phyloP scores from a whole-genome alignment of 2,113 vertebrate species.

The Atherinomorus stipes region DNA sequence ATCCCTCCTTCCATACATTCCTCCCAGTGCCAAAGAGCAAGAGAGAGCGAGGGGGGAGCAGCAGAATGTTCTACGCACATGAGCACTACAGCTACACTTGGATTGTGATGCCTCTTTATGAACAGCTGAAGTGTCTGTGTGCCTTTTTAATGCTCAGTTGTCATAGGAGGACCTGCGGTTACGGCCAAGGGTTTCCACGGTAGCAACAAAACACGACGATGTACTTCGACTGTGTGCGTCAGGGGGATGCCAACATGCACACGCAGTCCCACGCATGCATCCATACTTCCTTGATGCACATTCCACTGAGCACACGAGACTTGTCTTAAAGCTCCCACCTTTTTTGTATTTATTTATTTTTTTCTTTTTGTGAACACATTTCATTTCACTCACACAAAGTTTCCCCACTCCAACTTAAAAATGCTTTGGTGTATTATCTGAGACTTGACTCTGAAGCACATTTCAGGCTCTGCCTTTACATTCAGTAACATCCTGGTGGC shows the following conservation, averaged over 20 bases:
- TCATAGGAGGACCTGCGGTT: slow-evolving; percentile 50
- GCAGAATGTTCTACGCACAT: slow-evolving; percentile 59
- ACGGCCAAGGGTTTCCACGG: slow-evolving; percentile 40
- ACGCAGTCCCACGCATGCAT: slow-evolving; percentile 68
- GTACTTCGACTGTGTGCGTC: slow-evolving; percentile 46
- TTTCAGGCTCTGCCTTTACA: slow-evolving; percentile 28
- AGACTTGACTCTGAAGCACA: slow-evolving; percentile 1
- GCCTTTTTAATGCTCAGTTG: slow-evolving; percentile 57
- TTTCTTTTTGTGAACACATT: slow-evolving; percentile 67
- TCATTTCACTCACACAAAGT: slow-evolving; percentile 65
- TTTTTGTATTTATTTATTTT: slow-evolving; percentile 62
- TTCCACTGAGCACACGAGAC: slow-evolving; percentile 66
- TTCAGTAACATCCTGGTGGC: slow-evolving; percentile 33
- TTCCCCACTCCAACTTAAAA: slow-evolving; percentile 49
- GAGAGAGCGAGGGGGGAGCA: slow-evolving; percentile 35
- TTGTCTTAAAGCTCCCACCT: slow-evolving; percentile 69
- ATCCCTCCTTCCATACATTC: slow-evolving; percentile 69
- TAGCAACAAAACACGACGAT: slow-evolving; percentile 33
- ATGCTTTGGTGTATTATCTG: slow-evolving; percentile 29
- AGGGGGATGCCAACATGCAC: slow-evolving; percentile 49
- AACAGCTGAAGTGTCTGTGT: slow-evolving; percentile 68
- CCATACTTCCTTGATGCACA: slow-evolving; percentile 64
- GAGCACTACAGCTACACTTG: slow-evolving; percentile 62
- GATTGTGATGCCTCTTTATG: slow-evolving; percentile 62
- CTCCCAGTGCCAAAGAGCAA: slow-evolving; percentile 82